Evolutionary conservation across 2,113 vertebrate species (phyloP).

Genomic region (Erinaceus europaeus): DNA sequence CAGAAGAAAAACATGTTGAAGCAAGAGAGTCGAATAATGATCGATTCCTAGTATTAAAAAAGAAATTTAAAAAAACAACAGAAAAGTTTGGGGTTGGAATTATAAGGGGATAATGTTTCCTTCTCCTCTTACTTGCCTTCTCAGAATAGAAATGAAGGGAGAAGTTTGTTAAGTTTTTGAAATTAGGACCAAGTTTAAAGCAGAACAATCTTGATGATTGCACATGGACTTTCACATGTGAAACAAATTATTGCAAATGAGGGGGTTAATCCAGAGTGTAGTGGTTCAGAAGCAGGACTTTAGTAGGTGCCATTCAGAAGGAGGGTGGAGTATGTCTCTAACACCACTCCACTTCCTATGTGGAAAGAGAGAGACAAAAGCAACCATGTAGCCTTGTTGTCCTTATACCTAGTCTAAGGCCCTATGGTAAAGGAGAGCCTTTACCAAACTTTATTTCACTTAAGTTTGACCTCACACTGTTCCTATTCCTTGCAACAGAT

Average conservation of each 20-base stretch:
- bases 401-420: not conserved
- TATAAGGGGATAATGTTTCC: not conserved
- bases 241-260: not conserved
- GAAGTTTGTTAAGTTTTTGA: no score
- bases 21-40: not conserved
- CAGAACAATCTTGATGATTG: not conserved
- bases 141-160: not conserved
- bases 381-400: not conserved
- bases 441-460: not conserved
- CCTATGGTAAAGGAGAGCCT: not conserved
- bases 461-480: not conserved
- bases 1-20: not conserved
- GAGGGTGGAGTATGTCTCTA: not conserved
- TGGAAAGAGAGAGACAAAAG: not conserved
- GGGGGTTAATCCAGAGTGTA: not conserved
- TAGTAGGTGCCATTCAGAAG: not conserved
- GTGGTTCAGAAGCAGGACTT: not conserved
- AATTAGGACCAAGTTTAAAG: not conserved
- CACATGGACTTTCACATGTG: not conserved
- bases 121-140: not conserved
- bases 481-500: not conserved
- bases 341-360: not conserved
- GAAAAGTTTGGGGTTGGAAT: not conserved
- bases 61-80: not conserved
- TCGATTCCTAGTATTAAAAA: not conserved